Evolutionary conservation across 2,113 vertebrate genomes (phyloP).

Genomic region (Morone chrysops): DNA sequence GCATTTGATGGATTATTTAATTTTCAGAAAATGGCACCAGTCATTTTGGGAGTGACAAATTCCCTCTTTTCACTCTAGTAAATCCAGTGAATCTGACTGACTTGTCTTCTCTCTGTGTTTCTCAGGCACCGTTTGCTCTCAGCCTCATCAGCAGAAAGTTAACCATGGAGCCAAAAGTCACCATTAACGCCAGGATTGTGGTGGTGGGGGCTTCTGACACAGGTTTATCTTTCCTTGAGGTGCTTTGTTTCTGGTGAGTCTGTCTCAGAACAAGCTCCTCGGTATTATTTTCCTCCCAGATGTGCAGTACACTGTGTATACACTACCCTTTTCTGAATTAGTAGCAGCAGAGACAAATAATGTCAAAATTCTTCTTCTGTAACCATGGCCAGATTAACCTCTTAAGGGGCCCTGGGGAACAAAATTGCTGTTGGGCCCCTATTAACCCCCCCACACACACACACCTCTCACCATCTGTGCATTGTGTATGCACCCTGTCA

Average conservation of each 20-base stretch:
- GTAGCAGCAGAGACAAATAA: constrained; percentile 1
- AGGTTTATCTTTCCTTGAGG: constrained; percentile 92
- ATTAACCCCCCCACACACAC: constrained; percentile 25
- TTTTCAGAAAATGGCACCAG: constrained; percentile 3
- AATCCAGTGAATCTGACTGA: neutral
- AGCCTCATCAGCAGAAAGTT: constrained; percentile 92
- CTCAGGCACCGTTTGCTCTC: constrained; percentile 87
- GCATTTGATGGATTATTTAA: constrained; percentile 20
- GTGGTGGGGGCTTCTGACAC: constrained; percentile 94
- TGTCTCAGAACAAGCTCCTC: neutral
- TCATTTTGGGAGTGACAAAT: neutral
- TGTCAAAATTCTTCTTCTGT: neutral
- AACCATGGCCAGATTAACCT: constrained; percentile 13
- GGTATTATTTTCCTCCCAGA: neutral
- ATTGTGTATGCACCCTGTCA: constrained; percentile 14
- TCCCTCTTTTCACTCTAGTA: neutral
- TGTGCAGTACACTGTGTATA: neutral
- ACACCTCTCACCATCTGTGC: constrained; percentile 52
- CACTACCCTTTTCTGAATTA: neutral
- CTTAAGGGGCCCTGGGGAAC: constrained; percentile 16
- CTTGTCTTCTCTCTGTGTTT: constrained; percentile 17
- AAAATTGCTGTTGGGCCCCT: constrained; percentile 5
- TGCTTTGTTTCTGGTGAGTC: constrained; percentile 89
- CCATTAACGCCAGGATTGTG: constrained; percentile 90
- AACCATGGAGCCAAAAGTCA: constrained; percentile 88